These are phyloP conservation scores for Mythimna loreyi DNA, from an alignment of 2,888 invertebrate species.

Conservation along the genomic window DNA sequence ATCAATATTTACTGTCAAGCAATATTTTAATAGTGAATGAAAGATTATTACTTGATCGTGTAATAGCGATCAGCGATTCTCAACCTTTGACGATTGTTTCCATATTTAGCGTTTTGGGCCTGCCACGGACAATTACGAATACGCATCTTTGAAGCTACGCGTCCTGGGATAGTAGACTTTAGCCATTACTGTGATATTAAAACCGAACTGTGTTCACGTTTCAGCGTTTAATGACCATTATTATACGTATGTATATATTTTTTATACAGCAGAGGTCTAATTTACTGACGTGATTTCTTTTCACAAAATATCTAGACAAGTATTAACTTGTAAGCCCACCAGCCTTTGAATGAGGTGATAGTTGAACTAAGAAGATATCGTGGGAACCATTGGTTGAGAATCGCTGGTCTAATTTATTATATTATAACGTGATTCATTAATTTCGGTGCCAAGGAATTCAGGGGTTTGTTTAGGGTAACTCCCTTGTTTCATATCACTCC, in stretches of 20 bases:
- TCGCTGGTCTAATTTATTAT: slow-evolving; percentile 3
- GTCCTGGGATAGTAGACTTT: no score
- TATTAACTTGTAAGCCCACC: neutral
- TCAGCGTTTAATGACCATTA: neutral
- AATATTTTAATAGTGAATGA: slow-evolving; percentile 27
- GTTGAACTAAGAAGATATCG: neutral
- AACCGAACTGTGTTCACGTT: neutral
- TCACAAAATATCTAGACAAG: neutral
- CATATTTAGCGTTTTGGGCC: neutral
- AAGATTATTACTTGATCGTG: slow-evolving; percentile 27
- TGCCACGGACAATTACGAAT: no score
- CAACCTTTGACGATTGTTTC: neutral
- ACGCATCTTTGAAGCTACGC: no score
- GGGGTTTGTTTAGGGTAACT: no score
- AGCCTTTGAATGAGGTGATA: neutral
- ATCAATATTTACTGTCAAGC: neutral
- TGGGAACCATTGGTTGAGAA: slow-evolving; percentile 12
- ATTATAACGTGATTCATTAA: neutral
- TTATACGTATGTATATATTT: slow-evolving; percentile 7
- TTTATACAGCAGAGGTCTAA: neutral
- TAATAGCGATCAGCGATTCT: slow-evolving; percentile 29
- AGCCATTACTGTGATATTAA: neutral
- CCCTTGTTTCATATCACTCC: no score
- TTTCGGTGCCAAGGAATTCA: no score
- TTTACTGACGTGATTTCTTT: slow-evolving; percentile 7